Conservation (phyloP, 2,797 vertebrate genomes). For the Pseudomugil gertrudae region DNA sequence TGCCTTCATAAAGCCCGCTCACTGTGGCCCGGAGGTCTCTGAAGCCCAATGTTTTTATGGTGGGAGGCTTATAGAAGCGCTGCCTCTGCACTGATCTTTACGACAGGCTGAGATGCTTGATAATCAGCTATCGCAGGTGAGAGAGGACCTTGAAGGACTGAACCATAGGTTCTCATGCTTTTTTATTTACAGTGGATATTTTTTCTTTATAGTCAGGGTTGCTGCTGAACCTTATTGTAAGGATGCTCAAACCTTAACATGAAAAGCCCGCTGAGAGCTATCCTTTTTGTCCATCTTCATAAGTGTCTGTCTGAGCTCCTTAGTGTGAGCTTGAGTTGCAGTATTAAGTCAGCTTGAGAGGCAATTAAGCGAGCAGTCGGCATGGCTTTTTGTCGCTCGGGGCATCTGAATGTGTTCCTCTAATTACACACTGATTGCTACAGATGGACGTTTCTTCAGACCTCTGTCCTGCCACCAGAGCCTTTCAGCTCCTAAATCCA, state of each 20-base stretch:
- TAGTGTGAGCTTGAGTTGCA: constrained; percentile 10
- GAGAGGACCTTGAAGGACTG: constrained; percentile 23
- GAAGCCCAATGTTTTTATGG: constrained; percentile 48
- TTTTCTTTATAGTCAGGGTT: constrained; percentile 12
- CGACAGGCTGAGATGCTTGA: constrained; percentile 44
- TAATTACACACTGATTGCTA: constrained; percentile 18
- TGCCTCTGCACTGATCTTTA: constrained; percentile 47
- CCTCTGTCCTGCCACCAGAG: constrained; percentile 11
- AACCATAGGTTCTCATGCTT: neutral
- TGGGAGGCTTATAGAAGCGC: constrained; percentile 51
- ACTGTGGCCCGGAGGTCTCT: constrained; percentile 34
- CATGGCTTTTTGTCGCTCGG: neutral
- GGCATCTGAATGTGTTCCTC: constrained; percentile 6
- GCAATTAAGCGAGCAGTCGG: constrained; percentile 29
- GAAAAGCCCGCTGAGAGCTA: constrained; percentile 2
- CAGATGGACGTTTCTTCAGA: constrained; percentile 12
- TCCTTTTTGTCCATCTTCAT: constrained; percentile 6
- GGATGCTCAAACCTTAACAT: constrained; percentile 2
- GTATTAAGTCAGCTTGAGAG: constrained; percentile 13
- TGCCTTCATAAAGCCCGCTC: constrained; percentile 20
- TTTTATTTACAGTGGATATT: neutral
- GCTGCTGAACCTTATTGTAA: constrained; percentile 17
- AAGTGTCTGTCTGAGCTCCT: constrained; percentile 13
- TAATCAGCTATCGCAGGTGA: constrained; percentile 42
- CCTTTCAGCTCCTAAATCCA: constrained; percentile 9